Conservation (phyloP, 2,888 invertebrate species). For the Odontocolon sp. region DNA sequence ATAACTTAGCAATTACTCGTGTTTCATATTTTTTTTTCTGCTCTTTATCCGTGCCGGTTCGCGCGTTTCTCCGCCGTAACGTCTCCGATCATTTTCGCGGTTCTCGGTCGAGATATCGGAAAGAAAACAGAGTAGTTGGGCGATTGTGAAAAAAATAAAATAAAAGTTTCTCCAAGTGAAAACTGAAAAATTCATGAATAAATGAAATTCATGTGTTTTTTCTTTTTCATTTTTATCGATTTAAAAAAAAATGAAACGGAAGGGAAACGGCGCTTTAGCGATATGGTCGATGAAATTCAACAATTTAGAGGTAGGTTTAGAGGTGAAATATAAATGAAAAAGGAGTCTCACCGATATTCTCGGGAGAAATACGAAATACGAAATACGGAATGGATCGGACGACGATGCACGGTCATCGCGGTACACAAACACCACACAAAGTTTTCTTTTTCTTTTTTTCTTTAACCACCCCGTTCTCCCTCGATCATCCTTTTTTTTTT, state of each 20-base stretch:
- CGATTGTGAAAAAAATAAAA: not conserved
- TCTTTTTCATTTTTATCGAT: no score
- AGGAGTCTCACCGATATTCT: constrained; percentile 7
- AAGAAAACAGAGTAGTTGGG: not conserved
- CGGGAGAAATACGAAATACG: no score
- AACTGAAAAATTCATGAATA: not conserved
- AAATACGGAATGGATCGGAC: no score
- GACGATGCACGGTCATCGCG: no score
- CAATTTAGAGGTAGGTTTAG: not conserved
- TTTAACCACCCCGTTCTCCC: no score
- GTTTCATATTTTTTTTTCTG: constrained; percentile 17
- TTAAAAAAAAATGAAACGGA: no score
- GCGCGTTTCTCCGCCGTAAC: no score
- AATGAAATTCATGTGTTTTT: no score
- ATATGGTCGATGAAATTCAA: no score
- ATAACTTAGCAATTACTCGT: constrained; percentile 73
- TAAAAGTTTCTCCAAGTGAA: not conserved
- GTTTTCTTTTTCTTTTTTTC: constrained; percentile 6
- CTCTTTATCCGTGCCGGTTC: not conserved
- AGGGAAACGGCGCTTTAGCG: no score
- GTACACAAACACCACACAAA: constrained; percentile 1
- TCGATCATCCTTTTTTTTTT: constrained; percentile 31
- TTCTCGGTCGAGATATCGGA: constrained; percentile 19
- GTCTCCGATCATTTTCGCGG: not conserved
- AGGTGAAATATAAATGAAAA: constrained; percentile 3